Evolutionary conservation across 2,797 vertebrate species (phyloP), one percentile per base, ranked within the genome.

Genomic region (Myotis planiceps): DNA sequence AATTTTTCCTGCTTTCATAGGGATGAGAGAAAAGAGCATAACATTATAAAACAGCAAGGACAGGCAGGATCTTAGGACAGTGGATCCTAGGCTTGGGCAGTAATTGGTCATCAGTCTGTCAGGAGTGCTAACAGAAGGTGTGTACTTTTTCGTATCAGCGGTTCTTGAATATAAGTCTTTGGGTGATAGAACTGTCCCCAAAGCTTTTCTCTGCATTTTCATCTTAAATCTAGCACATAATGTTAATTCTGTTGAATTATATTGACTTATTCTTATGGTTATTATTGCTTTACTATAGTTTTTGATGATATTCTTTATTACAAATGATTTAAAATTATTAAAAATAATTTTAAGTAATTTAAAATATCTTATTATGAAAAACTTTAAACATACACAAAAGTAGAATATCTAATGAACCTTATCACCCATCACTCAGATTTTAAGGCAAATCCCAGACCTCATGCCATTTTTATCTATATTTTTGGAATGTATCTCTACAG

Each of bases 331-430:
- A 37, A 86, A 65, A 23, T n/a, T 42, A 80, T 60, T 60, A 21
- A 55, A 79, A 39, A 27, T 53, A 29, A 69, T 85, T 37, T 82
- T 32, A 58, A 58, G 21, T 79, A 34, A 42, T 74, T 60, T 37
- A 3, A 68, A 68, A 29, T 65, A 84, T 39, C 91, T 92, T 84
- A 42, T 88, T 81, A 49, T 84, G 42, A 79, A 80, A 93, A 74
- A 14, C 4, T 74, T 37, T 53, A 83, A 91, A 68, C 39, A 16
- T 45, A 71, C 3, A 37, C 34, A 60, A 71, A 71, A 69, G 39
- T 51, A 65, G 18, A 89, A 25, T 42, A 37, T 53, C 25, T 84
- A 10, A 83, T 76, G 84, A 84, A 29, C 18, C 2, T 39, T 51
- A 15, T 34, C 45, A 13, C 32, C 47, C 29, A 32, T 92, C 5